These are phyloP conservation scores for Synergus gifuensis DNA, from an alignment of 2,888 invertebrate genomes.

Conservation along the genomic window DNA sequence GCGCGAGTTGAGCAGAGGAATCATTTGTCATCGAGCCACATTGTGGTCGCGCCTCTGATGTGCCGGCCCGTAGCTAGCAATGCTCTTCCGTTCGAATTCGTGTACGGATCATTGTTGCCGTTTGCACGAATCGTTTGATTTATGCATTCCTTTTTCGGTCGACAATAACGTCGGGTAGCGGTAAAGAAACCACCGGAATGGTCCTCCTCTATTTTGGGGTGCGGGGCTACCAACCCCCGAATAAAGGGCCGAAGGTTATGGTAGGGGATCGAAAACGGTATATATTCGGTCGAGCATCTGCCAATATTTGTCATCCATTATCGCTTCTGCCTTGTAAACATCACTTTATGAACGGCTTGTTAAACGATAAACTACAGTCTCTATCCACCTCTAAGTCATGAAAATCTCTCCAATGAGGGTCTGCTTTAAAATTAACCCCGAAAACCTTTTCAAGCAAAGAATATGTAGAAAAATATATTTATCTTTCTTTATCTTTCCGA, in stretches of 20 bases:
- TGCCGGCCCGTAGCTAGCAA: conserved; percentile 27
- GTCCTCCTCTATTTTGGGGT: conserved; percentile 65
- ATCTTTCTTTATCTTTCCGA: too few species aligned
- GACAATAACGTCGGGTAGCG: conserved; percentile 63
- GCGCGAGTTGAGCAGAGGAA: conserved; percentile 55
- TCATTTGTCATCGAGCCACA: conserved; percentile 76
- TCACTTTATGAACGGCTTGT: conserved; percentile 69
- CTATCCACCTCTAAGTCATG: neutral
- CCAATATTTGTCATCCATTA: conserved; percentile 78
- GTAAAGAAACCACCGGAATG: conserved; percentile 61
- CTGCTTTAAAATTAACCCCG: neutral
- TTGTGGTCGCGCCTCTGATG: conserved; percentile 75
- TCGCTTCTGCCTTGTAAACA: conserved; percentile 71
- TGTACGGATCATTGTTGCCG: conserved; percentile 67
- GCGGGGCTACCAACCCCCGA: conserved; percentile 50
- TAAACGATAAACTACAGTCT: conserved; percentile 51
- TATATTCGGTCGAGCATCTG: conserved; percentile 72
- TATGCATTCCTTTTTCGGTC: conserved; percentile 70
- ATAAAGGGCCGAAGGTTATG: conserved; percentile 56
- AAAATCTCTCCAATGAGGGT: neutral
- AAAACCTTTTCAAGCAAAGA: too few species aligned
- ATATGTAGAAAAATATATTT: too few species aligned
- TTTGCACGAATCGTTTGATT: conserved; percentile 71
- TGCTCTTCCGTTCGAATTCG: conserved; percentile 40
- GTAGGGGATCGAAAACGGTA: conserved; percentile 48